These are phyloP conservation scores for Ophioninae sp. DNA, from an alignment of 2,888 invertebrate genomes.

Conservation along the genomic window DNA sequence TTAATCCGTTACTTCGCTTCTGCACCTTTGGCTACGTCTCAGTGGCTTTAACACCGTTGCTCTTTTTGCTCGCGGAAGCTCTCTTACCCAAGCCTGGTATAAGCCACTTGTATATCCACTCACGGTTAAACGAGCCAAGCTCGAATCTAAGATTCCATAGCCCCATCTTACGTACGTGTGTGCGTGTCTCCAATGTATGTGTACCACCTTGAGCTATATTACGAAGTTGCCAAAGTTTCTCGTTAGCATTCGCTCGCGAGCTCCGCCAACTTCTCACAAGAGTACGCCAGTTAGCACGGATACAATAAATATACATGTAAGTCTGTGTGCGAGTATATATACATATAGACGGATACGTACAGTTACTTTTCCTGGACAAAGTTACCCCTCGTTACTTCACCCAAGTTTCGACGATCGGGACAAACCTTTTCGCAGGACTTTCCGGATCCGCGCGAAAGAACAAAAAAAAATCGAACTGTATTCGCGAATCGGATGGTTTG, in stretches of 20 bases:
- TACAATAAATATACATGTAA: conserved; percentile 13
- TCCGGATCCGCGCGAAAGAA: background rate
- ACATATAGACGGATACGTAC: background rate
- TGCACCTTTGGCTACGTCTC: conserved; percentile 41
- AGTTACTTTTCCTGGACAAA: conserved; percentile 28
- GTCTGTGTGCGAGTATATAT: background rate
- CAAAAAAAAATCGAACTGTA: background rate
- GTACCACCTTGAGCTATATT: conserved; percentile 29
- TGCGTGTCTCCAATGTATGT: background rate
- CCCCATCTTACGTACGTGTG: background rate
- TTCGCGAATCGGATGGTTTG: background rate
- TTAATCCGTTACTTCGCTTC: conserved; percentile 48
- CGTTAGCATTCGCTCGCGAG: conserved; percentile 46
- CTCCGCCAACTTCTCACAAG: conserved; percentile 50
- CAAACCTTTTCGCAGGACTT: conserved; percentile 4
- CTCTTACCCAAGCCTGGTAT: conserved; percentile 24
- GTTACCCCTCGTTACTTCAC: conserved; percentile 32
- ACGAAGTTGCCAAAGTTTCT: conserved; percentile 58
- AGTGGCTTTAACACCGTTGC: conserved; percentile 36
- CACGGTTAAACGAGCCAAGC: conserved; percentile 57
- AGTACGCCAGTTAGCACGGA: conserved; percentile 58
- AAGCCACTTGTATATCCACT: conserved; percentile 51
- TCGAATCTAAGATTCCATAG: conserved; percentile 37
- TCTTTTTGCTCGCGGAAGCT: conserved; percentile 45
- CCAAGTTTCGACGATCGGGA: conserved; percentile 28